Percentiles rank a stretch among this genome's conserved stretches.
Conservation (phyloP, 2,888 invertebrate genomes). For the Stramonita haemastoma region DNA sequence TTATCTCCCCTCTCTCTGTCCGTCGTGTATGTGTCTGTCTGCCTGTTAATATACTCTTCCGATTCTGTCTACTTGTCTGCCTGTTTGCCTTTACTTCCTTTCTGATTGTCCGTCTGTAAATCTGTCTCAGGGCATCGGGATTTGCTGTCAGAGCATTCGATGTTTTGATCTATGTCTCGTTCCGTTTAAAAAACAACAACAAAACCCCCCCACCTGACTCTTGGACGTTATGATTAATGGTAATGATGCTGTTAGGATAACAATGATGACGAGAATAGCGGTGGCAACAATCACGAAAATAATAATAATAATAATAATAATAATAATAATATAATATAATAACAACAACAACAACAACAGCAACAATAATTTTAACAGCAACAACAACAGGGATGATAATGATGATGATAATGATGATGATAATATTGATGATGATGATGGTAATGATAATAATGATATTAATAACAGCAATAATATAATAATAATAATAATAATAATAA, state of each 20-base stretch:
- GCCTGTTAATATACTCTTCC: background rate
- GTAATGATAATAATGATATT: background rate
- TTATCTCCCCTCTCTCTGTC: background rate
- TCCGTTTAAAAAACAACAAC: too few relatives aligned
- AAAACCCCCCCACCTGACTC: too few relatives aligned
- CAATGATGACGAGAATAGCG: background rate
- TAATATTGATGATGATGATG: background rate
- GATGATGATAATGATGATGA: background rate
- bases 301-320: background rate
- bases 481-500: background rate
- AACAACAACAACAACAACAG: background rate
- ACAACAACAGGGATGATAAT: background rate
- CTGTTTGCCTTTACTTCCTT: background rate
- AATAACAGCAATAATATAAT: background rate
- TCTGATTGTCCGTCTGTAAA: too few relatives aligned
- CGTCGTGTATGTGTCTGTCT: background rate
- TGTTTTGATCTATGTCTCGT: too few relatives aligned
- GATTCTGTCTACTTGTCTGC: background rate
- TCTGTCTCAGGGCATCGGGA: too few relatives aligned
- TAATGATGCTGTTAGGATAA: background rate
- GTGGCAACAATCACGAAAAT: background rate
- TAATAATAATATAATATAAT: too few relatives aligned
- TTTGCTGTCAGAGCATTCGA: too few relatives aligned
- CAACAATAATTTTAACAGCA: background rate
- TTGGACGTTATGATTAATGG: background rate